Percentiles rank a stretch among this genome's conserved stretches.
Evolutionary conservation across 2,888 invertebrate genomes (phyloP).

Genomic region (Ophion ellenae): DNA sequence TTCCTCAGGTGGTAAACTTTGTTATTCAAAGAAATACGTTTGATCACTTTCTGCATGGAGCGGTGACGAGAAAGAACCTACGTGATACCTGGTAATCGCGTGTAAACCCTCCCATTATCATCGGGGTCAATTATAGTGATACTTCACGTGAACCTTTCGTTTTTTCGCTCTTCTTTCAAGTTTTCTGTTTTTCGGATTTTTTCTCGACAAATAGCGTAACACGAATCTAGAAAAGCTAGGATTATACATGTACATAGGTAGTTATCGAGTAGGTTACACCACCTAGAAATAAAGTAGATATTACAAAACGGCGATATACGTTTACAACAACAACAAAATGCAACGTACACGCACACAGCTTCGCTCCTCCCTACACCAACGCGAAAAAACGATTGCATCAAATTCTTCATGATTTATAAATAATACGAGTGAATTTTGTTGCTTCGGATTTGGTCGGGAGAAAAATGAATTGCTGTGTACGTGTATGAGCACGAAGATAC

Average conservation of each 20-base stretch:
- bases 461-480: slow-evolving; percentile 48
- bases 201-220: slow-evolving; percentile 63
- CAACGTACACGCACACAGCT: slow-evolving; percentile 59
- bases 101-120: slow-evolving; percentile 82
- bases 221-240: slow-evolving; percentile 69
- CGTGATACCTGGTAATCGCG: slow-evolving; percentile 84
- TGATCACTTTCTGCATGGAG: slow-evolving; percentile 73
- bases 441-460: neutral
- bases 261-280: slow-evolving; percentile 78
- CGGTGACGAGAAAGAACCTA: slow-evolving; percentile 81
- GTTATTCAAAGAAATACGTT: slow-evolving; percentile 25
- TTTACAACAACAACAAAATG: slow-evolving; percentile 47
- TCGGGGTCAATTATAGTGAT: slow-evolving; percentile 66
- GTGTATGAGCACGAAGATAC: slow-evolving; percentile 60
- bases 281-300: slow-evolving; percentile 83
- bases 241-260: slow-evolving; percentile 74
- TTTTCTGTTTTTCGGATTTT: slow-evolving; percentile 38
- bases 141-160: slow-evolving; percentile 49
- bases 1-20: neutral
- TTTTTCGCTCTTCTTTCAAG: slow-evolving; percentile 24
- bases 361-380: neutral
- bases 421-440: neutral
- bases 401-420: neutral
- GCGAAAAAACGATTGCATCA: neutral
- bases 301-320: slow-evolving; percentile 75